phyloP scores from a whole-genome alignment of 2,888 invertebrate genomes.

The Baccha elongata region DNA sequence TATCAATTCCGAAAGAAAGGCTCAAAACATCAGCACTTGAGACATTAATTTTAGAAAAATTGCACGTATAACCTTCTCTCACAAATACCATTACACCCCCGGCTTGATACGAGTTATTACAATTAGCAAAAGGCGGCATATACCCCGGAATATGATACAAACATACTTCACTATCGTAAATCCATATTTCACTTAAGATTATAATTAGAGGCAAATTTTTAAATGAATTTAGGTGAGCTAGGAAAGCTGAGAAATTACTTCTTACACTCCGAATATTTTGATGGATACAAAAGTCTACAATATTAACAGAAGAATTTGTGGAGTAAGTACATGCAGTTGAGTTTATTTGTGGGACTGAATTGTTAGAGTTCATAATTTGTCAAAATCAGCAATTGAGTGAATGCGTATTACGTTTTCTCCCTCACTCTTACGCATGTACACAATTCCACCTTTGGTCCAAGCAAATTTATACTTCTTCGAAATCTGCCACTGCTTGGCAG shows the following conservation, averaged over 20 bases:
- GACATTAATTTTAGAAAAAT: constrained; percentile 8
- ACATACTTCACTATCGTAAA: constrained; percentile 23
- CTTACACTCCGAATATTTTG: constrained; percentile 11
- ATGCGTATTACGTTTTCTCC: constrained; percentile 24
- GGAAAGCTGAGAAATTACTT: constrained; percentile 16
- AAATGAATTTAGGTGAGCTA: constrained; percentile 8
- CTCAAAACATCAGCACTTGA: constrained; percentile 12
- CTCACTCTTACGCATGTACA: constrained; percentile 35
- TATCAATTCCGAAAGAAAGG: neutral
- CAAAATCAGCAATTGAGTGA: constrained; percentile 17
- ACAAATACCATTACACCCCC: constrained; percentile 31
- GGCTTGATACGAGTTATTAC: constrained; percentile 23
- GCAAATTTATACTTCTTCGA: constrained; percentile 30
- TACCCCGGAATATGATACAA: constrained; percentile 33
- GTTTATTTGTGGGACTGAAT: constrained; percentile 10
- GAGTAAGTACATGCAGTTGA: constrained; percentile 16
- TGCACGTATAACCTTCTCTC: constrained; percentile 10
- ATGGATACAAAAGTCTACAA: constrained; percentile 11
- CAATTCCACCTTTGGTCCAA: constrained; percentile 28
- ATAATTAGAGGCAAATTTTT: constrained; percentile 4
- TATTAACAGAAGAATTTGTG: neutral
- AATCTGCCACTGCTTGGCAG: constrained; percentile 22
- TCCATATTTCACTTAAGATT: constrained; percentile 36
- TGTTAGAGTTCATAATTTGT: constrained; percentile 15
- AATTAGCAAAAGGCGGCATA: constrained; percentile 17